Conservation (phyloP, 1,140 invertebrate species). For the Tribolium castaneum region DNA sequence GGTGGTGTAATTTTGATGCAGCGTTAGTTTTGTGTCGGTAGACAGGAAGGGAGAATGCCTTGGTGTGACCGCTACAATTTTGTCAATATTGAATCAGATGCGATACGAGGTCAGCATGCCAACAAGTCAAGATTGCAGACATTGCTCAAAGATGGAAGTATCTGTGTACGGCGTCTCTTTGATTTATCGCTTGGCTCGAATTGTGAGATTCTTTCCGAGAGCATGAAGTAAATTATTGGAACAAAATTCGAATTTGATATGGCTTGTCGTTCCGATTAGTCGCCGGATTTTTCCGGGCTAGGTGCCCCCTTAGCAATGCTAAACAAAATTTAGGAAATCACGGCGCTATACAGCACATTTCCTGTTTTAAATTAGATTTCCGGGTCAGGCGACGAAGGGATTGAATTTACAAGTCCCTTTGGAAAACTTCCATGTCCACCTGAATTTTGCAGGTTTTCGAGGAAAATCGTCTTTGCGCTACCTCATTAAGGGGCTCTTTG, state of each 20-base stretch:
- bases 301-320: not conserved
- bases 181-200: not conserved
- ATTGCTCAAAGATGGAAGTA: slow-evolving; percentile 17
- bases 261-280: too few species aligned
- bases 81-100: slow-evolving; percentile 19
- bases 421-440: slow-evolving; percentile 23
- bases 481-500: slow-evolving; percentile 19
- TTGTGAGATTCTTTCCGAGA: not conserved
- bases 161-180: slow-evolving; percentile 11
- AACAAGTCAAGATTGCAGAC: slow-evolving; percentile 13
- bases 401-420: slow-evolving; percentile 37
- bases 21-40: not conserved
- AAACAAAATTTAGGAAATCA: slow-evolving; percentile 43
- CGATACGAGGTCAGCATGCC: slow-evolving; percentile 16
- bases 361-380: slow-evolving; percentile 44
- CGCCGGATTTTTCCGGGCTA: too few species aligned
- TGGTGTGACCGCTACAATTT: not conserved
- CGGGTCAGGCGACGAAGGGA: slow-evolving; percentile 38
- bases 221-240: not conserved
- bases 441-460: not conserved
- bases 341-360: slow-evolving; percentile 35
- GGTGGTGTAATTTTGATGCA: too few species aligned
- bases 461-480: slow-evolving; percentile 9
- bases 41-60: not conserved
- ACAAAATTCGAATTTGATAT: not conserved